Evolutionary conservation across 2,888 invertebrate species (phyloP), one percentile per base, ranked within the genome.

Genomic region (Theretra japonica): DNA sequence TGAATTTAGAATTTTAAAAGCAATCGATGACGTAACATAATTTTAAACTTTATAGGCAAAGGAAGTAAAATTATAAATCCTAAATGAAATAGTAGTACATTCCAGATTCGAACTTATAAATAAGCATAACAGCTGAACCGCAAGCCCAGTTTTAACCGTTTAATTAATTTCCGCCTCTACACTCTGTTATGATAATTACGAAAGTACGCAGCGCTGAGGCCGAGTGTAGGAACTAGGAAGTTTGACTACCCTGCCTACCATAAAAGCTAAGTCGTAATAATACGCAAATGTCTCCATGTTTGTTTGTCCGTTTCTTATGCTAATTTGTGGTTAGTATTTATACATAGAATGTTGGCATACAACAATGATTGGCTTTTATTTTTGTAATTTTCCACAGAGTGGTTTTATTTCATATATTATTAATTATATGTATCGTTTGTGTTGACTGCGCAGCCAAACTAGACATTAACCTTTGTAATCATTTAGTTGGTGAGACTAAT

Each of bases 221-320:
- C 68, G 73, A 72, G 41, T 48, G 72, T 77, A 79, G 77, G 77
- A 82, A 82, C 77, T 76, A 82, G 81, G 82, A 82, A 81, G 77
- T 72, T 81, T 76, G 70, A 77, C 75, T 73, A 74, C 71, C 74
- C 60, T 77, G 70, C 76, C 76, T 72, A 75, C 77, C 70, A 79
- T 79, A 73, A 71, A 72, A 71, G 73, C 73, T 68, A 41, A 33
- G 33, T 21, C 25, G 58, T 25, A 28, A 28, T 25, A 41, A 41
- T 62, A 62, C 53, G 56, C 53, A 23, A 62, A 60, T 70, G 70
- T 28, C 58, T n/a, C 15, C 15, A 60, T 53, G 62, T 53, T 62
- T 62, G 62, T 21, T 62, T 41, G 21, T n/a, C 53, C 53, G 15
- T 60, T 30, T 33, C 30, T 15, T 62, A 62, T 62, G 62, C 30